Evolutionary conservation across 2,888 invertebrate genomes (phyloP).

Genomic region (Drosophila subquinaria): DNA sequence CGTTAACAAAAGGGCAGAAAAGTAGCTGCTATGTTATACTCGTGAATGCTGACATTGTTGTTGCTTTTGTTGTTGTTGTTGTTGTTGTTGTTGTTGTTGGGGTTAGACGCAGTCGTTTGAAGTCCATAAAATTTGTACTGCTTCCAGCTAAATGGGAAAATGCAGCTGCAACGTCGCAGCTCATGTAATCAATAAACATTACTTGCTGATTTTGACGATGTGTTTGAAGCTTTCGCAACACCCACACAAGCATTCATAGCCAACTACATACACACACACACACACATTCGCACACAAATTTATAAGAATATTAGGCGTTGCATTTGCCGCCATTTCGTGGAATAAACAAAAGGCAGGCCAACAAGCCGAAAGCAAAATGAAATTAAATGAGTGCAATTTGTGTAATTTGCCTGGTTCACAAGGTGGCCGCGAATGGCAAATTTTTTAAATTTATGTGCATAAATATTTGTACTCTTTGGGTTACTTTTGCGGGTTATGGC

Average conservation of each 20-base stretch:
- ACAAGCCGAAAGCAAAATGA: conserved; percentile 35
- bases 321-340: conserved; percentile 47
- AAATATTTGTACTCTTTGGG: conserved; percentile 61
- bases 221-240: conserved; percentile 45
- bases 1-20: conserved; percentile 20
- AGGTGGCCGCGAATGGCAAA: conserved; percentile 37
- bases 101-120: conserved; percentile 12
- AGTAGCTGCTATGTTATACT: conserved; percentile 9
- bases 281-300: conserved; percentile 40
- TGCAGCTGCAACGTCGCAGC: conserved; percentile 22
- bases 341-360: conserved; percentile 53
- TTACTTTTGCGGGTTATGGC: conserved; percentile 16
- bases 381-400: conserved; percentile 50
- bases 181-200: conserved; percentile 62
- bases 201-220: conserved; percentile 51
- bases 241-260: conserved; percentile 1
- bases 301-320: conserved; percentile 35
- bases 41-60: conserved; percentile 23
- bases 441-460: conserved; percentile 59
- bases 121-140: conserved; percentile 29
- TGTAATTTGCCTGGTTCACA: conserved; percentile 44
- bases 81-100: not conserved
- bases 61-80: conserved; percentile 2
- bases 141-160: conserved; percentile 18
- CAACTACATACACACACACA: not conserved